phyloP scores from a whole-genome alignment of 2,113 vertebrate species.

The Thalassoma bifasciatum region DNA sequence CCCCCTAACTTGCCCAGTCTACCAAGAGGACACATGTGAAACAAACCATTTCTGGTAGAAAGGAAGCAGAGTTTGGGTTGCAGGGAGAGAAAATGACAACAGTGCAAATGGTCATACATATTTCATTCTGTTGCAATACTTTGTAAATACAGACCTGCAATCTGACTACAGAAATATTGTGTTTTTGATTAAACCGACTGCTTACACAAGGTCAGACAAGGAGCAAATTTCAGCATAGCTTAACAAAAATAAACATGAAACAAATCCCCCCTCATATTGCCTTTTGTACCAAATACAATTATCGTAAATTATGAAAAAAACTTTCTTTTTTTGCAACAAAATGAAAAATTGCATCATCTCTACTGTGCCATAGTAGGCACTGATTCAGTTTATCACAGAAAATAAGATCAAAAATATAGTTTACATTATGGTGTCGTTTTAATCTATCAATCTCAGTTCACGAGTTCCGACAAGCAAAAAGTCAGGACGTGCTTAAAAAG shows the following conservation, averaged over 20 bases:
- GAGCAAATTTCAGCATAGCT: slow-evolving; percentile 4
- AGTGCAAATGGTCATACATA: neutral
- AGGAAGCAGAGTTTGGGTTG: slow-evolving; percentile 23
- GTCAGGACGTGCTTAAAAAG: slow-evolving; percentile 9
- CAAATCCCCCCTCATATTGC: slow-evolving; percentile 19
- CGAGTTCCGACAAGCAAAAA: slow-evolving; percentile 11
- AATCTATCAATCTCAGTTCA: slow-evolving; percentile 19
- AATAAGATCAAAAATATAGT: neutral
- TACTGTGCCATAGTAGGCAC: neutral
- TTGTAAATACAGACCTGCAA: neutral
- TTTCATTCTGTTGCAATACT: neutral
- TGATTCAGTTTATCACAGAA: neutral
- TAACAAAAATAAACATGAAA: slow-evolving; percentile 12
- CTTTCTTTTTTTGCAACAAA: neutral
- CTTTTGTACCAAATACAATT: neutral
- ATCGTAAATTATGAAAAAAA: neutral
- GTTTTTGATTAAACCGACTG: slow-evolving; percentile 15
- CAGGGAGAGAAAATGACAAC: neutral
- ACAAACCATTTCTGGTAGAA: slow-evolving; percentile 38
- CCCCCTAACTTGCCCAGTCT: slow-evolving; percentile 3
- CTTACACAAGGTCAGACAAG: neutral
- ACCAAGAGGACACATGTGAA: slow-evolving; percentile 52
- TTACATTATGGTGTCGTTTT: neutral
- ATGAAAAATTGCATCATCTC: neutral
- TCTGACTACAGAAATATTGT: slow-evolving; percentile 6